Evolutionary conservation across 2,797 vertebrate genomes (phyloP), one percentile per base, ranked within the genome.

Genomic region (Gadopsis bispinosus): DNA sequence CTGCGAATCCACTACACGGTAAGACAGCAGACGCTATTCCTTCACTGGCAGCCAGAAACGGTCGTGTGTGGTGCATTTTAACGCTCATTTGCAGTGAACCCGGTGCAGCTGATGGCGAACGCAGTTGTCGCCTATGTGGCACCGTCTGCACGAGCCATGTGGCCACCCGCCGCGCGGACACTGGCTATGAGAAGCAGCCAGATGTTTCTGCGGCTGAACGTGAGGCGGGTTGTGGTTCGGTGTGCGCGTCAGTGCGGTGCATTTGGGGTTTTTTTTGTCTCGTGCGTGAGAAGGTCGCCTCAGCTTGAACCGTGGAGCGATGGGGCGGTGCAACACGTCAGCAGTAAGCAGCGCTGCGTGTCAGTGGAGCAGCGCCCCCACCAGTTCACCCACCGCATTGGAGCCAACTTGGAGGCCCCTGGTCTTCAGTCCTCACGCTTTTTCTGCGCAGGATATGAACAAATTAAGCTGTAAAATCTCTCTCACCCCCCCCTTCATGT

Each of bases 1-100:
- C 92, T 98, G 66, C 95, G 94, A 17, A 97, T 99, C 82, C 97
- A 98, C 90, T 99, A 99, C 92, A 98, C 97, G 94, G 98, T 99
- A 88, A 96, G 95, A 80, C 59, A n/a, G 0, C 26, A 26, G 11
- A 53, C 10, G n/a, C 29, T 0, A n/a, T 13, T 14, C 10, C 16
- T 0, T 29, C 8, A 9, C 1, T 4, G n/a, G 22, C 47, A 11
- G 1, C 41, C 29, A 10, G 37, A 22, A 29, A 43, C 29, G 80
- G n/a, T n/a, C 39, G 4, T 29, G 3, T n/a, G 70, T 48, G 55
- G 70, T 48, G 55, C 12, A 1, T 47, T 55, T 63, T 12, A 45
- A 45, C 35, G 14, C 16, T n/a, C 33, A 48, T 19, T 45, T n/a
- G 41, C 12, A 10, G 33, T 50, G 61, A 75, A 14, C 69, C 4